Evolutionary conservation across 2,888 invertebrate species (phyloP), one percentile per base, ranked within the genome.

Genomic region (Geophilus truncorum): DNA sequence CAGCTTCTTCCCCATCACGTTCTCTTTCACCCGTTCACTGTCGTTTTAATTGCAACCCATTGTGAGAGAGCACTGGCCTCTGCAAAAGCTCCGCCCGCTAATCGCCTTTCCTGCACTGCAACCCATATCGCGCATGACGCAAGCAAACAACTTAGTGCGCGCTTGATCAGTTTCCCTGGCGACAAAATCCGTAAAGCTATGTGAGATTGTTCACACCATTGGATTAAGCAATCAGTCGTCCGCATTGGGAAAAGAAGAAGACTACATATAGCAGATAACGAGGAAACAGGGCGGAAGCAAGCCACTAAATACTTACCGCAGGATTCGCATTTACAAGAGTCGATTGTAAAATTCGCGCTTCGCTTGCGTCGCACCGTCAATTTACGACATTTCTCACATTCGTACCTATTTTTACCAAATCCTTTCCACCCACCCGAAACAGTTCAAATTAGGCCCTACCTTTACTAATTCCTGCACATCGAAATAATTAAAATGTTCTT

Each of bases 1-100:
- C 25, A 62, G 62, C 62, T 62, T 62, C 62, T 62, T 15, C 62
- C 25, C 62, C 62, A 62, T 62, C 62, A 62, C 62, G 62, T 62
- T 62, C 62, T 62, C 62, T 62, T 62, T 62, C 62, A 62, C 62
- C 62, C 62, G 62, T 62, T 62, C 62, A 62, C 62, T 62, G 62
- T 62, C 62, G 62, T 62, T 62, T 62, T 62, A 62, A 62, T 62
- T 62, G 62, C 62, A 62, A 62, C 62, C 62, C 62, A 62, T 62
- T 62, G 62, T 62, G 62, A 62, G 62, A 62, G 62, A 62, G 62
- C 62, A 62, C 62, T 62, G 62, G 62, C 62, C 62, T 62, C 62
- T 62, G 62, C 62, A 62, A 62, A 62, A 62, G 62, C 62, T 62
- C 62, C 62, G 62, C 62, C 62, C 62, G 62, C 62, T 62, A 62